Evolutionary conservation across 2,113 vertebrate genomes (phyloP).

Genomic region (Gnathonemus echidnorhynchus): DNA sequence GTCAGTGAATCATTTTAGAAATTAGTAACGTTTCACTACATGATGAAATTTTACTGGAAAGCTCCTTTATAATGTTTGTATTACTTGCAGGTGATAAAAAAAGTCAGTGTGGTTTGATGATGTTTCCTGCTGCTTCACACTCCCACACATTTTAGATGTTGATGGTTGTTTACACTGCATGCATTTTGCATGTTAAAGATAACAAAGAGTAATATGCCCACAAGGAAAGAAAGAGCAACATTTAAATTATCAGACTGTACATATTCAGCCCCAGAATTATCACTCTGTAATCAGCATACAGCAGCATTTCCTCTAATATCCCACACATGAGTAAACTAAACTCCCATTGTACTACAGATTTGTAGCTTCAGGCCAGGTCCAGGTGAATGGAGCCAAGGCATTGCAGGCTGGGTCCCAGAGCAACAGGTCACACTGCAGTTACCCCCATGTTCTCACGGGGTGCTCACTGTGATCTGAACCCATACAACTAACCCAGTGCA

Average conservation of each 20-base stretch:
- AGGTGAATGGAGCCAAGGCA: neutral
- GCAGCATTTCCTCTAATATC: neutral
- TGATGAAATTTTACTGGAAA: neutral
- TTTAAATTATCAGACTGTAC: neutral
- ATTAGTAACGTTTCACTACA: constrained; percentile 32
- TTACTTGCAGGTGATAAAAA: neutral
- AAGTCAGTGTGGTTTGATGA: neutral
- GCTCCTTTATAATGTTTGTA: neutral
- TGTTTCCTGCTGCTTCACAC: neutral
- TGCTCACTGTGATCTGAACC: neutral
- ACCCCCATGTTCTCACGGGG: neutral
- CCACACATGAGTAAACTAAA: neutral
- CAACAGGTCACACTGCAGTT: neutral
- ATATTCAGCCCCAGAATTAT: neutral
- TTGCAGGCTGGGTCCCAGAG: neutral
- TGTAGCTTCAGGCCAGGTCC: neutral
- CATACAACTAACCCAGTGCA: neutral
- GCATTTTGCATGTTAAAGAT: neutral
- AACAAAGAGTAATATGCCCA: neutral
- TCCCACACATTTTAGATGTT: neutral
- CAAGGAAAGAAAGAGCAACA: neutral
- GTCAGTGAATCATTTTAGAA: constrained; percentile 41
- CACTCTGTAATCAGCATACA: neutral
- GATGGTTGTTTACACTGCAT: neutral
- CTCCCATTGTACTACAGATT: neutral